Base-by-base conservation (phyloP, 2,113 vertebrate genomes). In the Equus przewalskii region DNA sequence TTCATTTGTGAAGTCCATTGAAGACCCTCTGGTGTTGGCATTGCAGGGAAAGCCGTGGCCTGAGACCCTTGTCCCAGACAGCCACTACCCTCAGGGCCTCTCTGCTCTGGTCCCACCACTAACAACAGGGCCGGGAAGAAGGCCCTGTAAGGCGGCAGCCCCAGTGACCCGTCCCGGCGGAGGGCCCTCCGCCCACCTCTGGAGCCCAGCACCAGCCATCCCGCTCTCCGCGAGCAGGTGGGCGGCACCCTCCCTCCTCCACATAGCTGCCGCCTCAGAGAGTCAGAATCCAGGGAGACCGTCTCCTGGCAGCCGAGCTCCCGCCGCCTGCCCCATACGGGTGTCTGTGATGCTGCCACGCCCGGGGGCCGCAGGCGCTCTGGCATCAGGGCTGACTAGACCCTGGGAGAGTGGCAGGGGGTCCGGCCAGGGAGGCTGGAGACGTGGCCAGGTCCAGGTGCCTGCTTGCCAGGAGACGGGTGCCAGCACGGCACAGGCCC, bases 211-310 rank as follows among this genome's bases (percentile, higher is more conserved):
- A 9, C 33, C 76, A 58, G 3, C 54, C 46, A 26, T 41, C 83
- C 79, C 30, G 10, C 0, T 0, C 22, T 58, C 36, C 4, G 8
- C 41, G 58, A 78, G 87, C 22, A 64, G 79, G 94, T 91, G 70
- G 96, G 93, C 0, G 24, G 91, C 76, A 49, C 73, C 69, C 60
- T 41, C 22, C 91, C 28, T 87, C 95, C 78, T 79, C 93, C 73
- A 41, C n/a, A 1, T 4, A 9, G 41, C 41, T 44, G 70, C 51
- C 7, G 21, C 87, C 75, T 82, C 51, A 0, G 44, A 69, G 41
- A 97, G n/a, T 62, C 73, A 60, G 95, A 70, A 84, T 97, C 98
- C 97, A 91, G 93, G 97, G 98, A 97, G 98, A 98, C 96, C 0
- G 97, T 98, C 91, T 97, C 97, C 97, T 94, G 97, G 97, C 91